Percentiles rank a stretch among this genome's conserved stretches.
Evolutionary conservation across 2,113 vertebrate genomes (phyloP).

Genomic region (Coturnix japonica): DNA sequence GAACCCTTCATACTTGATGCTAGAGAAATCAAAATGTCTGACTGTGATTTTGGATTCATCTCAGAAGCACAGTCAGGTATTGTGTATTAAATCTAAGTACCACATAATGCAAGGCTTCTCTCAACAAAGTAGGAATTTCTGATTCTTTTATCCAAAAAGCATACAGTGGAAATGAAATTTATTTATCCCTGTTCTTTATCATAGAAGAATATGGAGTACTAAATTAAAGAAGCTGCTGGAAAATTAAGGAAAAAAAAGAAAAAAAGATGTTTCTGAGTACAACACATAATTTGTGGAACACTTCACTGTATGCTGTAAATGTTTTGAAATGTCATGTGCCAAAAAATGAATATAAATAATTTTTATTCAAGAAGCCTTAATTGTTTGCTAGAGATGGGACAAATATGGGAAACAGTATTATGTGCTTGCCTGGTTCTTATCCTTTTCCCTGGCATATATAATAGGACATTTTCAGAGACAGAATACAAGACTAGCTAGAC

Average conservation of each 20-base stretch:
- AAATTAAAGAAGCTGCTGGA: background rate
- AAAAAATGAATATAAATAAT: background rate
- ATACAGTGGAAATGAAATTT: background rate
- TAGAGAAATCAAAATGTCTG: slow-evolving; percentile 56
- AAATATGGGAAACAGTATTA: slow-evolving; percentile 15
- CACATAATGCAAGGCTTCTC: slow-evolving; percentile 70
- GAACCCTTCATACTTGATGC: background rate
- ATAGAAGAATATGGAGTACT: background rate
- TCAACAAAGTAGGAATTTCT: background rate
- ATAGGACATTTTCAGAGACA: background rate
- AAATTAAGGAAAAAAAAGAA: slow-evolving; percentile 16
- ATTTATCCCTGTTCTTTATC: background rate
- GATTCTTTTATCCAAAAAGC: background rate
- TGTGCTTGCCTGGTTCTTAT: background rate
- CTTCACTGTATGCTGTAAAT: background rate
- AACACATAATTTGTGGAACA: background rate
- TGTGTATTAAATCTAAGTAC: slow-evolving; percentile 76
- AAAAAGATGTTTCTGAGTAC: background rate
- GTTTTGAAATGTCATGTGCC: slow-evolving; percentile 26
- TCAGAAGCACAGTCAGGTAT: slow-evolving; percentile 67
- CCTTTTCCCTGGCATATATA: slow-evolving; percentile 10
- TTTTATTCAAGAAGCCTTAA: slow-evolving; percentile 18
- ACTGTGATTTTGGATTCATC: slow-evolving; percentile 69
- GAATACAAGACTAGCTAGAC: background rate
- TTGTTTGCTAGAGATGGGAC: background rate